Conservation (phyloP, 2,888 invertebrate genomes). For the Coelopa pilipes region DNA sequence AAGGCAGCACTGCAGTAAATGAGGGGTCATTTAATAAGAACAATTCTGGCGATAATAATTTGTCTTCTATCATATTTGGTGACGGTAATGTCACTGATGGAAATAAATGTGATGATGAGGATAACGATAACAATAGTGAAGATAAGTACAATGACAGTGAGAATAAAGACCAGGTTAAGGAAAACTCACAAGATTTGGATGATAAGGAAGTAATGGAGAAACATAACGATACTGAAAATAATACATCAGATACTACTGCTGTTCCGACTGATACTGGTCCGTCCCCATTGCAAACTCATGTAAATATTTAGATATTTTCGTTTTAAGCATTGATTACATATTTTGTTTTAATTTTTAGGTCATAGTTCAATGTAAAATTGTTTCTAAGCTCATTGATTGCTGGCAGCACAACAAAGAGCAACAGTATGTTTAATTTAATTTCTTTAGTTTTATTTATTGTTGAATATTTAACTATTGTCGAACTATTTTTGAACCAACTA, state of each 20-base stretch:
- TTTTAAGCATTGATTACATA: conserved; percentile 26
- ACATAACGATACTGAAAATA: conserved; percentile 31
- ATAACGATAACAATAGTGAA: conserved; percentile 26
- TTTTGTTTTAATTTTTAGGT: conserved; percentile 69
- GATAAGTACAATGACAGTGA: conserved; percentile 27
- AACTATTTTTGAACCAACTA: too few relatives aligned
- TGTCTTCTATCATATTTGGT: conserved; percentile 40
- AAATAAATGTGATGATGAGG: conserved; percentile 27
- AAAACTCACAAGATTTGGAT: conserved; percentile 28
- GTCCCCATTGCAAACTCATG: conserved; percentile 71
- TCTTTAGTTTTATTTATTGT: background rate
- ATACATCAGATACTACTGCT: conserved; percentile 52
- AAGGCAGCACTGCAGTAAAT: conserved; percentile 49
- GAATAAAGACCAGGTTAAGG: conserved; percentile 2
- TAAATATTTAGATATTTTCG: conserved; percentile 56
- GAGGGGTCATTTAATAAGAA: conserved; percentile 50
- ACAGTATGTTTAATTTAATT: conserved; percentile 72
- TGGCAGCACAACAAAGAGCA: conserved; percentile 83
- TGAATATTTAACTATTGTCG: background rate
- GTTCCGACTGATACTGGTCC: conserved; percentile 50
- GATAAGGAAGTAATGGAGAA: conserved; percentile 5
- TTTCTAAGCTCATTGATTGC: conserved; percentile 82
- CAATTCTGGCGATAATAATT: conserved; percentile 44
- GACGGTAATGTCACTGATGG: conserved; percentile 39
- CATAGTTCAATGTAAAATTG: conserved; percentile 80